Conservation (phyloP, 2,797 vertebrate genomes). For the Hozukius guyotensis region DNA sequence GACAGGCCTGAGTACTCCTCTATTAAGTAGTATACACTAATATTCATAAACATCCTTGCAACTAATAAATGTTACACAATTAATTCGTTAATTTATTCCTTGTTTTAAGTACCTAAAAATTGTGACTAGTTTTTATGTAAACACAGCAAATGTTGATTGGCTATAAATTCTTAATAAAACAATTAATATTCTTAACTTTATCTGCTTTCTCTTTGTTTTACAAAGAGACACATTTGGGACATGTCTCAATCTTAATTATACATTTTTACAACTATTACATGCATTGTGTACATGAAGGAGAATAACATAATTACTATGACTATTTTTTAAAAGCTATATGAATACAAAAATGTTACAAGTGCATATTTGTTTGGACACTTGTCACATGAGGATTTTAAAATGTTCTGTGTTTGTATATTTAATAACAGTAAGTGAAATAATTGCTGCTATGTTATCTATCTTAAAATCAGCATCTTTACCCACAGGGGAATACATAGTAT, state of each 20-base stretch:
- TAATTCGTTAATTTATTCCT: background rate
- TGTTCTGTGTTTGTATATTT: background rate
- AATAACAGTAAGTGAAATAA: background rate
- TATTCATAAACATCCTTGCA: background rate
- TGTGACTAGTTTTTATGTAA: background rate
- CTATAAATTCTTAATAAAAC: background rate
- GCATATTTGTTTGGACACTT: background rate
- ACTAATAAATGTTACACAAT: background rate
- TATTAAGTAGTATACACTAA: background rate
- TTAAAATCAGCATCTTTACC: background rate
- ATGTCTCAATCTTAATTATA: background rate
- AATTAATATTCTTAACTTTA: background rate
- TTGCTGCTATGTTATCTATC: background rate
- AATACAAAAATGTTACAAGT: background rate
- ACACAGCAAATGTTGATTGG: background rate
- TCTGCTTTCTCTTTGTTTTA: background rate
- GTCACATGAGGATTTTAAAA: background rate
- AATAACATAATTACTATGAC: background rate
- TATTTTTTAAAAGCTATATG: background rate
- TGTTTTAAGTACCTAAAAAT: background rate
- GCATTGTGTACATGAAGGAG: background rate
- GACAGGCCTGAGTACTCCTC: background rate
- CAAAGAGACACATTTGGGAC: background rate
- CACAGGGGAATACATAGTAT: background rate
- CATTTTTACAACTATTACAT: background rate